A percentile compares a stretch with the other conserved stretches of the same genome.
These are phyloP conservation scores for Columba guinea DNA, from an alignment of 2,797 vertebrate species.

Conservation along the genomic window DNA sequence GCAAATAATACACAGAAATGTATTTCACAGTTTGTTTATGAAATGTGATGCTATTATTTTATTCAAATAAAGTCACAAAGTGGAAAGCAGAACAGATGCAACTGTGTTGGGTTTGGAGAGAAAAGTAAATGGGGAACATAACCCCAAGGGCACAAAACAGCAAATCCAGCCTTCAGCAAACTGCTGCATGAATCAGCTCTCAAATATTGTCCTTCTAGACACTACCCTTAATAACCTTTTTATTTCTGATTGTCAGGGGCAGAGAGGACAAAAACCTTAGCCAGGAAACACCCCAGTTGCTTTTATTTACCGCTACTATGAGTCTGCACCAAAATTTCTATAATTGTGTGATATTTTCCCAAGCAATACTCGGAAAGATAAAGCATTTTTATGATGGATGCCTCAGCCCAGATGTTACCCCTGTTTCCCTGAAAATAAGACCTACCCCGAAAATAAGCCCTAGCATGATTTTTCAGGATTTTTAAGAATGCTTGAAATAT, in stretches of 20 bases:
- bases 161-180: slow-evolving; percentile 31
- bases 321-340: not conserved
- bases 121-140: slow-evolving; percentile 23
- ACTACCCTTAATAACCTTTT: not conserved
- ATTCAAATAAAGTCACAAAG: not conserved
- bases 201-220: slow-evolving; percentile 26
- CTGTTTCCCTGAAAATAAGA: no score
- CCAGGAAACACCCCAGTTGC: not conserved
- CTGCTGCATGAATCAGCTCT: slow-evolving; percentile 2
- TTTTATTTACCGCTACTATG: not conserved
- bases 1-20: not conserved
- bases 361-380: not conserved
- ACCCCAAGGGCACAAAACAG: slow-evolving; percentile 33
- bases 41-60: not conserved
- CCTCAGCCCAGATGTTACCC: not conserved
- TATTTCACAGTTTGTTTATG: not conserved
- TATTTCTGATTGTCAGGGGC: not conserved
- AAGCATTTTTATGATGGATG: not conserved
- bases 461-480: no score
- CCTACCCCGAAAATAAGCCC: no score
- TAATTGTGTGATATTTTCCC: accelerated
- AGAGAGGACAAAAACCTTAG: not conserved
- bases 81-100: slow-evolving; percentile 25
- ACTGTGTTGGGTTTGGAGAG: not conserved
- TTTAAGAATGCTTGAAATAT: no score